Base-by-base conservation (phyloP, 2,113 vertebrate genomes). In the Tupaia chinensis region DNA sequence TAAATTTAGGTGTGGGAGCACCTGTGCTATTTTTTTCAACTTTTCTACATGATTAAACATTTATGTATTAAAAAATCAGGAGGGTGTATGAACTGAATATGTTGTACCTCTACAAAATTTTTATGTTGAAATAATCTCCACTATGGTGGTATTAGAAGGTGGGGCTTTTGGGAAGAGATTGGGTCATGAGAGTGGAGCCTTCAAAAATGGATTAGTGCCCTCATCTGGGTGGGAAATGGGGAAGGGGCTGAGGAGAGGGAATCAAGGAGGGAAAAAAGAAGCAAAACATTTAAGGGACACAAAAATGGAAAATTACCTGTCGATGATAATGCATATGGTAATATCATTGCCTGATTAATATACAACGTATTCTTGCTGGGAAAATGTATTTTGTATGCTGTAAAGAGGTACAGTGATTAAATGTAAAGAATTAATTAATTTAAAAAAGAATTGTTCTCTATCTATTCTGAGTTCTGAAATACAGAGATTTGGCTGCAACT, bases 401-500 rank as follows among this genome's bases (percentile, higher is more conserved):
- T 44, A 44, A 44, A 44, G 44, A 44, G 44, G 44, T 44, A 44
- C 44, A 44, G 5, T 44, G 44, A 44, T 44, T 44, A 44, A 44
- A 44, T 3, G 44, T 44, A 44, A 44, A 44, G 44, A 44, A 44
- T 44, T 44, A 44, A 5, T 44, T 44, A 44, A 44, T 44, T 44
- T 44, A 44, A 44, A 27, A 89, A 84, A 81, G 15, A 93, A 63
- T 54, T 54, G 68, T 44, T 73, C 86, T 93, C 90, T 76, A 81
- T 89, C 89, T 80, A 80, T 69, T 65, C 19, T 69, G 85, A 87
- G 77, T 84, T 84, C 80, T 92, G 80, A 91, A 92, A 74, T 86
- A 68, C 8, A 22, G 58, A 87, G 65, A 53, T 29, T 72, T 89
- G 84, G 77, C 90, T 95, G 77, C 27, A 54, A 86, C 73, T 69